Conservation (phyloP, 2,888 invertebrate genomes). For the Meteorus cinctellus region DNA sequence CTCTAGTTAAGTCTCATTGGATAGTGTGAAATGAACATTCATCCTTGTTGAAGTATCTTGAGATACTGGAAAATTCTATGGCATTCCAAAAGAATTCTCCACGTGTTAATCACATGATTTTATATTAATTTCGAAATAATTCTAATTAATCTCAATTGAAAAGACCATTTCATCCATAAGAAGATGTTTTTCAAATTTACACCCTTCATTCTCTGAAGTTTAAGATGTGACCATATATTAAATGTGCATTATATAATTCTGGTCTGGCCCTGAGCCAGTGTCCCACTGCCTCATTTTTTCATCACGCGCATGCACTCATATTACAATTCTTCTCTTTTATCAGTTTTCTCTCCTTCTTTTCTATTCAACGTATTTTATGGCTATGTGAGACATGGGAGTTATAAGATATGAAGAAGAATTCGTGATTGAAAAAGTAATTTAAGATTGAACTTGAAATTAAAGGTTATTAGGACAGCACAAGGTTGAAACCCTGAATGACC, state of each 20-base stretch:
- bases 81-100: conserved; percentile 41
- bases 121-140: neutral
- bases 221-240: conserved; percentile 37
- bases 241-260: conserved; percentile 59
- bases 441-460: neutral
- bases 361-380: neutral
- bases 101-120: conserved; percentile 40
- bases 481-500: neutral
- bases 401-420: neutral
- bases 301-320: conserved; percentile 30
- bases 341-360: neutral
- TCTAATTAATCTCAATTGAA: neutral
- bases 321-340: neutral
- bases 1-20: neutral
- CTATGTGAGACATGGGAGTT: neutral
- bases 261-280: conserved; percentile 59
- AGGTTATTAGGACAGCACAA: neutral
- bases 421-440: neutral
- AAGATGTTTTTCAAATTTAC: neutral
- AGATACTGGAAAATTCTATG: conserved; percentile 35
- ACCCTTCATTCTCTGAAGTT: conserved; percentile 27
- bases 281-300: conserved; percentile 54
- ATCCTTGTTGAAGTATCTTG: neutral
- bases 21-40: neutral
- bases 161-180: neutral